Evolutionary conservation across 2,113 vertebrate species (phyloP).

Genomic region (Dicerorhinus sumatrensis): DNA sequence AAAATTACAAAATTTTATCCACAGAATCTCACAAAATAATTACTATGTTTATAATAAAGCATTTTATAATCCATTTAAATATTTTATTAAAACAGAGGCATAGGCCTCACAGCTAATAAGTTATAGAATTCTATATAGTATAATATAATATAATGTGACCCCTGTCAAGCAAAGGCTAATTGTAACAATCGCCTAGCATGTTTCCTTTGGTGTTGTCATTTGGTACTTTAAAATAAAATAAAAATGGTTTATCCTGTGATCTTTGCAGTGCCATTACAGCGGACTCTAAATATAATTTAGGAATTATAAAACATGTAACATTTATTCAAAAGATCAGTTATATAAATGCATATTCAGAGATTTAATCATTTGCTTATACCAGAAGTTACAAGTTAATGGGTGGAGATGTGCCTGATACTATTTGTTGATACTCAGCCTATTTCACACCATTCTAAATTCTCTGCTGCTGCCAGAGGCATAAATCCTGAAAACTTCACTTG

Average conservation of each 20-base stretch:
- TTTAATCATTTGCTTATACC: background rate
- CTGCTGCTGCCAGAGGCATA: background rate
- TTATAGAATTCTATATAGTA: background rate
- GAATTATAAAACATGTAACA: conserved; percentile 26
- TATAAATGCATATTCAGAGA: background rate
- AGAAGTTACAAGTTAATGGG: background rate
- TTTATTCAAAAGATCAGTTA: conserved; percentile 37
- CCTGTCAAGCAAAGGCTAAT: conserved; percentile 29
- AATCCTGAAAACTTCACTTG: background rate
- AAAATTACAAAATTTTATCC: conserved; percentile 17
- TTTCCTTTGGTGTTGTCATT: background rate
- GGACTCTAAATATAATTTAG: conserved; percentile 36
- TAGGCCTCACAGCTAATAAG: background rate
- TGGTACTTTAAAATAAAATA: conserved; percentile 4
- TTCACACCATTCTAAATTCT: background rate
- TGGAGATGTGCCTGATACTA: background rate
- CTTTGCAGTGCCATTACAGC: conserved; percentile 4
- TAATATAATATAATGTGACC: too few species aligned
- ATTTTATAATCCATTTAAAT: conserved; percentile 1
- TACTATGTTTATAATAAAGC: background rate
- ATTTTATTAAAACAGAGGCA: background rate
- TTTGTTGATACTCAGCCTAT: background rate
- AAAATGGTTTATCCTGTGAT: background rate
- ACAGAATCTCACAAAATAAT: background rate
- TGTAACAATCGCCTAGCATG: background rate